Evolutionary conservation across 1,140 invertebrate species (phyloP).

Genomic region (Parapsyche elsis): DNA sequence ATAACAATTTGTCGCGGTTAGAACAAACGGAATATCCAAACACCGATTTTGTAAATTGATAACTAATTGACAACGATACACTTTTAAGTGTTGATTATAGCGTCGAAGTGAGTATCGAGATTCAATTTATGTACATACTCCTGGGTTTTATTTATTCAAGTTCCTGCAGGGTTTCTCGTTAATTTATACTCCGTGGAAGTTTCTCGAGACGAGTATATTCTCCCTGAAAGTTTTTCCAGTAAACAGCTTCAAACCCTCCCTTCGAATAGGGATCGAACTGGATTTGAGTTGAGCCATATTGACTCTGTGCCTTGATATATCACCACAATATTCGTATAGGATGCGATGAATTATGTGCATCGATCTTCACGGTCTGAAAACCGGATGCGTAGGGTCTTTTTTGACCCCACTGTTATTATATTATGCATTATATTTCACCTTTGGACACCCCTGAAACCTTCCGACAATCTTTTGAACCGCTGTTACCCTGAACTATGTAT

Average conservation of each 20-base stretch:
- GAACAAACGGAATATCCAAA: too few relatives aligned
- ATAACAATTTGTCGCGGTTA: too few relatives aligned
- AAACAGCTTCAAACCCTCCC: not conserved
- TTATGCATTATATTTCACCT: not conserved
- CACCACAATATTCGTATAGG: not conserved
- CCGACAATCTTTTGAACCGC: too few relatives aligned
- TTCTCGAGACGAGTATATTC: too few relatives aligned
- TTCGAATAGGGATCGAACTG: slow-evolving; percentile 20
- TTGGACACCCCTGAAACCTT: not conserved
- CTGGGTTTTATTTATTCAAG: not conserved
- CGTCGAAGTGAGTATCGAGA: too few relatives aligned
- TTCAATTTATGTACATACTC: too few relatives aligned
- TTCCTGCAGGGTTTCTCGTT: not conserved
- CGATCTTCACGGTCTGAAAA: too few relatives aligned
- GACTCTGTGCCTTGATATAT: slow-evolving; percentile 28
- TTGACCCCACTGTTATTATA: not conserved
- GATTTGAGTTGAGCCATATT: slow-evolving; percentile 29
- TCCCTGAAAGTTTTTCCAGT: too few relatives aligned
- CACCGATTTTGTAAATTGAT: too few relatives aligned
- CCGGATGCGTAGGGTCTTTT: not conserved
- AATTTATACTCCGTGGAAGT: not conserved
- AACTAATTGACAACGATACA: too few relatives aligned
- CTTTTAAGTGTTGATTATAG: too few relatives aligned
- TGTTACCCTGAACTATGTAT: too few relatives aligned
- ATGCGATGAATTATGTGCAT: not conserved